Base-by-base conservation (phyloP, 2,888 invertebrate genomes). In the Eumacrocentrus americanus region DNA sequence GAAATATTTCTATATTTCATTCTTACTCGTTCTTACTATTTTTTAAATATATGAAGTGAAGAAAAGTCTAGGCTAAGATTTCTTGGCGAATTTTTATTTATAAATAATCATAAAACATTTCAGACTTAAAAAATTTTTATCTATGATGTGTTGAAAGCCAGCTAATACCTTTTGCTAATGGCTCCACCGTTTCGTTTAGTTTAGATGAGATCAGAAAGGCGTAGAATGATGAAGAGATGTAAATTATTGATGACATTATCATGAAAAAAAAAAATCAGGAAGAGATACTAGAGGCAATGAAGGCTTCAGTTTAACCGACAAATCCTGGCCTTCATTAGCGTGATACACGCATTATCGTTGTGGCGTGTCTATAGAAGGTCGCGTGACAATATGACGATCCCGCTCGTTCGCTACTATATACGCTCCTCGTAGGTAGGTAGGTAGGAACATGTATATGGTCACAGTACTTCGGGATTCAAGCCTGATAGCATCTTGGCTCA, bases 401-500 rank as follows among this genome's bases (percentile, higher is more conserved):
- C n/a, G n/a, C n/a, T n/a, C n/a, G n/a, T n/a, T n/a, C n/a, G n/a
- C n/a, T n/a, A 35, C 50, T 35, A 12, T 51, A 52, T 52, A 52
- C 38, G 37, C 22, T 12, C 23, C n/a, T n/a, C n/a, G n/a, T n/a
- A n/a, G n/a, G n/a, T n/a, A n/a, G n/a, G n/a, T n/a, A n/a, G n/a
- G n/a, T n/a, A n/a, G n/a, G n/a, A n/a, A n/a, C 29, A 9, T 29
- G 29, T 29, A 29, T 29, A 44, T 56, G 51, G 60, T 56, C 60
- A 60, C 60, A 60, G 35, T 60, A 60, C 51, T 60, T 44, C 34
- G 50, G 44, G 51, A 60, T 60, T 46, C 60, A 50, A 29, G 40
- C 25, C 9, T 25, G 60, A 60, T 60, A 56, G 16, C 5, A 60
- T 60, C 55, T 55, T 34, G 55, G 25, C 55, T 56, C 50, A 51